These are phyloP conservation scores for Cyprinodon diabolis DNA, from an alignment of 2,797 vertebrate species.

Conservation along the genomic window DNA sequence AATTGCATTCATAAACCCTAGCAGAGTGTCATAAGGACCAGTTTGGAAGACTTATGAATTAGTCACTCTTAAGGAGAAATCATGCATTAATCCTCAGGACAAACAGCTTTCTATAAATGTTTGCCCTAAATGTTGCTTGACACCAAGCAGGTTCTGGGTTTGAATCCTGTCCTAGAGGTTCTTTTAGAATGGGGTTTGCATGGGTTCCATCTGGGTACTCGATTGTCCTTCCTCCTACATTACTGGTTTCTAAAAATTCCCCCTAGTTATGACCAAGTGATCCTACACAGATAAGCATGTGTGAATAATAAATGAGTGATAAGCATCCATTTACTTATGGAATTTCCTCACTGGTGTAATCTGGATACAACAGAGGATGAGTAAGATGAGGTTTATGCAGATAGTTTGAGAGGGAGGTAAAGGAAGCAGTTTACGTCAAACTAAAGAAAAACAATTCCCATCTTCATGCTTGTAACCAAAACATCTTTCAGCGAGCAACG, in stretches of 20 bases:
- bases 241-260: too few relatives aligned
- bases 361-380: too few relatives aligned
- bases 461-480: too few relatives aligned
- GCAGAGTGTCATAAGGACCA: constrained; percentile 3
- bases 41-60: constrained; percentile 13
- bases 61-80: constrained; percentile 2
- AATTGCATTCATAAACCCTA: constrained; percentile 21
- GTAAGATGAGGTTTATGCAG: too few relatives aligned
- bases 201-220: not conserved
- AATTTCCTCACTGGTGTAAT: not conserved
- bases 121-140: not conserved
- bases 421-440: too few relatives aligned
- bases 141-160: not conserved
- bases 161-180: not conserved
- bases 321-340: not conserved
- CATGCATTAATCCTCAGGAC: constrained; percentile 1
- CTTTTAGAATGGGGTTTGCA: not conserved
- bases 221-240: too few relatives aligned
- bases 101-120: not conserved
- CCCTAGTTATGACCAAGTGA: too few relatives aligned
- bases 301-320: not conserved
- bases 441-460: too few relatives aligned
- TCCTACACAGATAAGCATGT: not conserved
- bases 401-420: too few relatives aligned
- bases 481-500: too few relatives aligned